Conservation (phyloP, 1,140 invertebrate genomes). For the Drosophila ogumai region DNA sequence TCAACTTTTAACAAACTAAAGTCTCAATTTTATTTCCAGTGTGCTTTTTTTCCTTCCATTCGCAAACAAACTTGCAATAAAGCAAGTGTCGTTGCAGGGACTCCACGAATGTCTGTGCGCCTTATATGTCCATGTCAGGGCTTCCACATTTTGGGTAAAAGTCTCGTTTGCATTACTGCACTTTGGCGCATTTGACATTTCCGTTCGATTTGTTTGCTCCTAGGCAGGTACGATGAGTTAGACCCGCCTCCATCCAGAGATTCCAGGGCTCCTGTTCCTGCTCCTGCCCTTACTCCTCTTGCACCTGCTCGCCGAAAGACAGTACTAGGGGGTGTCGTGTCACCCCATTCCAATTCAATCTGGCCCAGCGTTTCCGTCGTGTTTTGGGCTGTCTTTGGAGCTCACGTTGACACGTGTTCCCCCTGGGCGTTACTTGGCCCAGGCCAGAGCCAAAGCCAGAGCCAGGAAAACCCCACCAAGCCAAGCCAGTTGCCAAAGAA, state of each 20-base stretch:
- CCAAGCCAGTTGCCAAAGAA: constrained; percentile 36
- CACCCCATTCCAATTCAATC: constrained; percentile 66
- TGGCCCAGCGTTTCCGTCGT: constrained; percentile 59
- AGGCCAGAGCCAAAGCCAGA: not conserved
- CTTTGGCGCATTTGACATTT: constrained; percentile 83
- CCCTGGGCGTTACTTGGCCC: constrained; percentile 50
- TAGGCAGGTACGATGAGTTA: constrained; percentile 15
- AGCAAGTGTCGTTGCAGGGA: constrained; percentile 24
- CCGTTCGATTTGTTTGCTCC: constrained; percentile 82
- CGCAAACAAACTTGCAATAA: constrained; percentile 35
- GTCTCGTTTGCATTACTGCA: constrained; percentile 73
- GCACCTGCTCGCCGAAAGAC: constrained; percentile 24
- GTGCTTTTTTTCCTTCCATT: not conserved
- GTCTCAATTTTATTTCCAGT: not conserved
- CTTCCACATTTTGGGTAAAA: constrained; percentile 52
- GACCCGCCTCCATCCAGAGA: constrained; percentile 6
- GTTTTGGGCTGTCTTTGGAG: constrained; percentile 43
- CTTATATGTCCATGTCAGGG: constrained; percentile 32
- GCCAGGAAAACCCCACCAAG: constrained; percentile 5
- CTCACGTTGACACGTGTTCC: constrained; percentile 70
- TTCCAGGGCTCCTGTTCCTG: not conserved
- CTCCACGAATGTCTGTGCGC: constrained; percentile 15
- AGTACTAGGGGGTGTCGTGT: constrained; percentile 50
- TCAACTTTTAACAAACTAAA: no score
- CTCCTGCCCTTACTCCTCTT: not conserved